Percentiles rank a stretch among this genome's conserved stretches.
phyloP scores from a whole-genome alignment of 2,113 vertebrate species.

The Triplophysa dalaica region DNA sequence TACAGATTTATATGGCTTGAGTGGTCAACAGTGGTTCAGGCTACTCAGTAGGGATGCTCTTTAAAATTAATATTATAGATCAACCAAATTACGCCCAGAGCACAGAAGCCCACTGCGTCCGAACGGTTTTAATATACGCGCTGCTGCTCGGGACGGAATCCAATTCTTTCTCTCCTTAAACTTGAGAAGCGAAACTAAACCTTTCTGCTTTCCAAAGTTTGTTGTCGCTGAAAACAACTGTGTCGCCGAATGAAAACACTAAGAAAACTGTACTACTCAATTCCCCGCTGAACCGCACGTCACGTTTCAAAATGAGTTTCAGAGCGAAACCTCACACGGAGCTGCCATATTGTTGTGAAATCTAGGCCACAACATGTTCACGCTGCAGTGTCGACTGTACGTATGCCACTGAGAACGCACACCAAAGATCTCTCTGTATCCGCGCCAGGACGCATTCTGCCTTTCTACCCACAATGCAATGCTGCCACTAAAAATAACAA shows the following conservation, averaged over 20 bases:
- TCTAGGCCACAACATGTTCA: slow-evolving; percentile 50
- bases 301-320: slow-evolving; percentile 38
- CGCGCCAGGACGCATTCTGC: slow-evolving; percentile 48
- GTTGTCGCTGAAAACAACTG: neutral
- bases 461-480: slow-evolving; percentile 56
- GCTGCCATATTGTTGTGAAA: slow-evolving; percentile 43
- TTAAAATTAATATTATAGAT: slow-evolving; percentile 61
- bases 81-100: slow-evolving; percentile 54
- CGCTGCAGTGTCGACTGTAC: slow-evolving; percentile 27
- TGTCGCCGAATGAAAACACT: slow-evolving; percentile 24
- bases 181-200: slow-evolving; percentile 47
- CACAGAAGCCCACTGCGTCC: slow-evolving; percentile 43
- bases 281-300: slow-evolving; percentile 16
- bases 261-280: slow-evolving; percentile 17
- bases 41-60: slow-evolving; percentile 55
- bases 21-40: slow-evolving; percentile 61
- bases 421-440: slow-evolving; percentile 42
- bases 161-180: slow-evolving; percentile 32
- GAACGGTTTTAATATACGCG: slow-evolving; percentile 44
- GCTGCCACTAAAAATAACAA: slow-evolving; percentile 56
- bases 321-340: slow-evolving; percentile 10
- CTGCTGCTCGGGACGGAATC: slow-evolving; percentile 41
- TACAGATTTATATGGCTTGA: slow-evolving; percentile 64
- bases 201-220: slow-evolving; percentile 13
- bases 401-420: slow-evolving; percentile 37